Percentiles rank a stretch among this genome's conserved stretches.
Evolutionary conservation across 23 tunicate genomes (phyloP).

Genomic region (Corella eumyota): DNA sequence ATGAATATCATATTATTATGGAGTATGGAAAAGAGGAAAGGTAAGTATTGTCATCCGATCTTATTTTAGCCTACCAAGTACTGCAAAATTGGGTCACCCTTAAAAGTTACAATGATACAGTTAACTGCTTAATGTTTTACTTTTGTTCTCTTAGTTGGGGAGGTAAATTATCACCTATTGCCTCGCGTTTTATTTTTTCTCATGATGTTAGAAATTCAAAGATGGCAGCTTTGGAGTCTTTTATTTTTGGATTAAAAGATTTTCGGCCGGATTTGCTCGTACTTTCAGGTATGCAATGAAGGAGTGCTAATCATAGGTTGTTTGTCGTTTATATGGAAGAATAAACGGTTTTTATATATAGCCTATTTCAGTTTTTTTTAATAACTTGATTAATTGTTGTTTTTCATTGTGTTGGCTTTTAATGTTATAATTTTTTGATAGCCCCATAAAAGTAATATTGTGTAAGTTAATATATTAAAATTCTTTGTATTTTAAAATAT

Average conservation of each 20-base stretch:
- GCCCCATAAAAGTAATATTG: no score
- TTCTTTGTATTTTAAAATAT: no score
- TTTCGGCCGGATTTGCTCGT: constrained; percentile 65
- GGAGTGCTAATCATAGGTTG: no score
- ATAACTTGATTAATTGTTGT: no score
- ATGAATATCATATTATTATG: constrained; percentile 81
- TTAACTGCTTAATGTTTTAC: background rate
- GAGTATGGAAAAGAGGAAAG: constrained; percentile 74
- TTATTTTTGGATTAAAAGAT: constrained; percentile 31
- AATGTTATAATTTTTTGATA: no score
- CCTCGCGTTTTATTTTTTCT: constrained; percentile 88
- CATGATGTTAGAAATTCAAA: constrained; percentile 68
- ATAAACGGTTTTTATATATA: no score
- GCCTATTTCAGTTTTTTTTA: no score
- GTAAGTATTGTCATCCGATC: constrained; percentile 10
- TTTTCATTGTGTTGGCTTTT: no score
- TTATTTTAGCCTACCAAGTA: no score
- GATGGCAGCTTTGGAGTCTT: constrained; percentile 46
- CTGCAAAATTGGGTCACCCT: background rate
- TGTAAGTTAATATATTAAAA: no score
- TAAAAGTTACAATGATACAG: background rate
- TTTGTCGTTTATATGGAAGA: no score
- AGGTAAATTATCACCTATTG: constrained; percentile 52
- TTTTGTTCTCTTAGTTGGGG: no score
- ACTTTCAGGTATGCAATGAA: constrained; percentile 38